phyloP scores from a whole-genome alignment of 2,797 vertebrate genomes.

The Halcyon badia region DNA sequence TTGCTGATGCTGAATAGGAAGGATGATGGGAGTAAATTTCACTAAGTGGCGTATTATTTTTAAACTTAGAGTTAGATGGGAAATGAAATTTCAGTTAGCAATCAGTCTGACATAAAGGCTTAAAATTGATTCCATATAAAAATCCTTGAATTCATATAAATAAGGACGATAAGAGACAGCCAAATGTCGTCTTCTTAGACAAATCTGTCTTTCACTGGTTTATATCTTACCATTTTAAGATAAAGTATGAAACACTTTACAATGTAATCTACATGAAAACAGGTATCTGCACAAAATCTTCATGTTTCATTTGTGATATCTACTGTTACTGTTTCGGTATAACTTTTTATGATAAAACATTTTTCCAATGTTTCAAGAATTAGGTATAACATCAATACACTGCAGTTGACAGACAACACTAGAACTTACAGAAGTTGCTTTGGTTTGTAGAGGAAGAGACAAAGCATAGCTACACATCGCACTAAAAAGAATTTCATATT shows the following conservation, averaged over 20 bases:
- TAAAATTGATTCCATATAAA: neutral
- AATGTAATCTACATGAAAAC: neutral
- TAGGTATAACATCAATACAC: neutral
- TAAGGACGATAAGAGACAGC: neutral
- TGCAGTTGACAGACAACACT: neutral
- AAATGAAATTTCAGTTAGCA: neutral
- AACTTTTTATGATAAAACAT: neutral
- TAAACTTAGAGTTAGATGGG: neutral
- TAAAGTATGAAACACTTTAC: neutral
- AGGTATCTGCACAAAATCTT: neutral
- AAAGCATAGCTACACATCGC: neutral
- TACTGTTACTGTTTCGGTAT: neutral
- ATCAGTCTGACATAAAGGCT: neutral
- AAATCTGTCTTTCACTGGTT: neutral
- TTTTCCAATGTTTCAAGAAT: neutral
- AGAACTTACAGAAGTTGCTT: neutral
- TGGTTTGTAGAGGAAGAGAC: neutral
- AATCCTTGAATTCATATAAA: neutral
- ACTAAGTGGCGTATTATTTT: neutral
- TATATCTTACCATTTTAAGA: neutral
- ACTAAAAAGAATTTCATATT: neutral
- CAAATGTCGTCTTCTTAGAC: rapidly evolving
- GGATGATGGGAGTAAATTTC: neutral
- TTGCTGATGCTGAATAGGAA: neutral
- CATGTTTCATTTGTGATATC: neutral